Evolutionary conservation across 2,888 invertebrate species (phyloP).

Genomic region (Malacosoma neustria): DNA sequence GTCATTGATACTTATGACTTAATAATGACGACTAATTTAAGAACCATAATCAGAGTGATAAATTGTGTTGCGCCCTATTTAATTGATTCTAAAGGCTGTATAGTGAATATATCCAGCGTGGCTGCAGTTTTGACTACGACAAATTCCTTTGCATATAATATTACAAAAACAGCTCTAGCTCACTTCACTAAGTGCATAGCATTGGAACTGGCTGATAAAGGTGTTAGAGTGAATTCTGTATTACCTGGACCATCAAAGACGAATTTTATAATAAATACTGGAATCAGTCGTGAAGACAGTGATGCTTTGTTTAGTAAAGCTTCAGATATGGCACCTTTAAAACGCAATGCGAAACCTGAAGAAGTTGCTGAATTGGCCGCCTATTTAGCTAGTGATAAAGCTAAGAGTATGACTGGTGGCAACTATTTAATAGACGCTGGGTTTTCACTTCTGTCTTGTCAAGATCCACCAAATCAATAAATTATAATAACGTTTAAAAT

Average conservation of each 20-base stretch:
- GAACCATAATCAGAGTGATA: conserved; percentile 25
- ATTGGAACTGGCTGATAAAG: conserved; percentile 73
- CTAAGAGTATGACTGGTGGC: conserved; percentile 32
- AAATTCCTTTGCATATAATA: conserved; percentile 58
- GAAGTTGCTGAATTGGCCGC: conserved; percentile 29
- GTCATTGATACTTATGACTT: conserved; percentile 25
- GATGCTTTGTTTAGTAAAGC: conserved; percentile 12
- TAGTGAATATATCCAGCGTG: conserved; percentile 33
- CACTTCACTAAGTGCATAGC: conserved; percentile 85
- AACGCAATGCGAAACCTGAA: conserved; percentile 18
- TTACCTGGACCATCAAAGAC: conserved; percentile 80
- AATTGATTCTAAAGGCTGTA: conserved; percentile 25
- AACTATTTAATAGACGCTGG: conserved; percentile 23
- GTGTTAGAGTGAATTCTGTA: conserved; percentile 80
- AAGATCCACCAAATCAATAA: too few species aligned
- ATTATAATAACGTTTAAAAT: too few species aligned
- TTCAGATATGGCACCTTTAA: conserved; percentile 12
- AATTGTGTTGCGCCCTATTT: conserved; percentile 20
- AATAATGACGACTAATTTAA: conserved; percentile 25
- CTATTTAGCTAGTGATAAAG: conserved; percentile 34
- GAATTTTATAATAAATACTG: conserved; percentile 18
- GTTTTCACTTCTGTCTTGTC: conserved; percentile 4
- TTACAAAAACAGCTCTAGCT: conserved; percentile 83
- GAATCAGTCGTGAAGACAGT: conserved; percentile 12
- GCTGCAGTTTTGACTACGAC: conserved; percentile 6